Evolutionary conservation across 2,888 invertebrate genomes (phyloP).

Genomic region (Pemphredon lugubris): DNA sequence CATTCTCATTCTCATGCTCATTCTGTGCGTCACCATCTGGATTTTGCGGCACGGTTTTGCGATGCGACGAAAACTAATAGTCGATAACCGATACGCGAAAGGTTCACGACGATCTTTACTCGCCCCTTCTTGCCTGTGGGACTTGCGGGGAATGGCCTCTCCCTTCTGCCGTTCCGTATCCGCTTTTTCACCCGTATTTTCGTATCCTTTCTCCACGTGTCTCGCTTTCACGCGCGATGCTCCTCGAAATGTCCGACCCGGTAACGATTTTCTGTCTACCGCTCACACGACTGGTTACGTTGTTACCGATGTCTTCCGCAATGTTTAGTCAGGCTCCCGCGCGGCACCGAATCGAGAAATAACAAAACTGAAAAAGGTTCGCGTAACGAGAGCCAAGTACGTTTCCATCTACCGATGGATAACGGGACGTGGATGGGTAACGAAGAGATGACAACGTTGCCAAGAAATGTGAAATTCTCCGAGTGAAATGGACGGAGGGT

Average conservation of each 20-base stretch:
- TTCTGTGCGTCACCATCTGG: background rate
- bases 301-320: conserved; percentile 43
- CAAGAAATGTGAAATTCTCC: conserved; percentile 38
- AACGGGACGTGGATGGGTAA: conserved; percentile 41
- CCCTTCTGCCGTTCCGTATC: background rate
- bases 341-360: conserved; percentile 19
- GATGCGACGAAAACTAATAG: background rate
- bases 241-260: conserved; percentile 11
- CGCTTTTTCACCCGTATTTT: background rate
- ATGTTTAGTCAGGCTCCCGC: conserved; percentile 40
- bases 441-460: conserved; percentile 50
- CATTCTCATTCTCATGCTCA: background rate
- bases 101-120: background rate
- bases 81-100: background rate
- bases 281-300: conserved; percentile 31
- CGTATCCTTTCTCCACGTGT: background rate
- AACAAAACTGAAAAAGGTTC: conserved; percentile 14
- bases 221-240: background rate
- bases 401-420: conserved; percentile 35
- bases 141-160: background rate
- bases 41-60: background rate
- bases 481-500: conserved; percentile 6
- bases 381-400: conserved; percentile 21
- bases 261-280: conserved; percentile 50
- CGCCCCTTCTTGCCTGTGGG: background rate